phyloP scores from a whole-genome alignment of 2,888 invertebrate genomes.

The Philhelius pedissequus region DNA sequence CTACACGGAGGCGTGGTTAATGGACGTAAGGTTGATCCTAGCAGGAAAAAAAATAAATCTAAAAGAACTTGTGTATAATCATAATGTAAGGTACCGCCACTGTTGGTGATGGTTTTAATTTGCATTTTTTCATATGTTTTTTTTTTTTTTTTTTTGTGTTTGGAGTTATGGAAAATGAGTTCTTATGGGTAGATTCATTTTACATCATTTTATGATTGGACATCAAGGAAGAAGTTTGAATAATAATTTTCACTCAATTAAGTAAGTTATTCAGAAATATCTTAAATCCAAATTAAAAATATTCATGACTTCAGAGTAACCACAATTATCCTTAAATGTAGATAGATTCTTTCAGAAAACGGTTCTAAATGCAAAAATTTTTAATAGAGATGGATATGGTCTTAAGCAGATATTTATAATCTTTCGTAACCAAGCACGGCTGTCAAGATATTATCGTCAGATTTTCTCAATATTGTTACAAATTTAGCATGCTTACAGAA shows the following conservation, averaged over 20 bases:
- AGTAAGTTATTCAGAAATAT: too few species aligned
- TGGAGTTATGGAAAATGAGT: background rate
- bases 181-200: background rate
- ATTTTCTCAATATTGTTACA: too few species aligned
- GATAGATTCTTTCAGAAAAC: too few species aligned
- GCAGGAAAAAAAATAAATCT: background rate
- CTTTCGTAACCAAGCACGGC: too few species aligned
- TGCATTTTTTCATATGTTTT: conserved; percentile 2
- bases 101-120: conserved; percentile 2
- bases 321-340: too few species aligned
- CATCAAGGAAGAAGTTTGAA: background rate
- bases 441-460: too few species aligned
- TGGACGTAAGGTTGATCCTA: conserved; percentile 7
- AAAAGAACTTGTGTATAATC: conserved; percentile 5
- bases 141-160: background rate
- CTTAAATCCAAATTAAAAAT: too few species aligned
- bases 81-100: background rate
- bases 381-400: too few species aligned
- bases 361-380: too few species aligned
- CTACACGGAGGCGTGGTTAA: conserved; percentile 16
- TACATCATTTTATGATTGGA: background rate
- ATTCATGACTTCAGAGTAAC: background rate
- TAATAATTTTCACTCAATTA: background rate
- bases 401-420: too few species aligned
- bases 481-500: too few species aligned